Conservation (phyloP, 2,113 vertebrate genomes). For the Sarotherodon lohbergeri region DNA sequence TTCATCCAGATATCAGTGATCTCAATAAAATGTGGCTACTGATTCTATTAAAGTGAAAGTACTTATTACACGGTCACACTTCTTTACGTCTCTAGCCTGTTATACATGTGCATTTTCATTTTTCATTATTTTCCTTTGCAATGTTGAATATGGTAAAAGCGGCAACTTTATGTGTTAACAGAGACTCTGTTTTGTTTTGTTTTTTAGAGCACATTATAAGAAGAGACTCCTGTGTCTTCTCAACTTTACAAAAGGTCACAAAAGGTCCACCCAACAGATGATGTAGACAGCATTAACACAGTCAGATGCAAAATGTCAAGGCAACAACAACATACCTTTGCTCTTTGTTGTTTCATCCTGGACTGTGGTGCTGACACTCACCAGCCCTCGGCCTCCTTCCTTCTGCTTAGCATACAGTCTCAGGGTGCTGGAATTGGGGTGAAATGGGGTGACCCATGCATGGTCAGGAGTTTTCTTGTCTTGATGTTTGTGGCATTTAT, state of each 20-base stretch:
- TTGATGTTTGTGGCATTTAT: neutral
- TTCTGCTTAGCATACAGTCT: accelerated
- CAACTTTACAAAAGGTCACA: neutral
- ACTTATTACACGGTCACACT: accelerated
- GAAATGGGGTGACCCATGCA: neutral
- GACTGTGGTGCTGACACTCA: neutral
- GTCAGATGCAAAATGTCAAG: neutral
- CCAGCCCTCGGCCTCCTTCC: neutral
- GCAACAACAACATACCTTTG: accelerated
- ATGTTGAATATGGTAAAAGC: neutral
- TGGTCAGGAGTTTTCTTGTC: neutral
- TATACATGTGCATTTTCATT: neutral
- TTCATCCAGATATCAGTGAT: neutral
- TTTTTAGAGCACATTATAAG: neutral
- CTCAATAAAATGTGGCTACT: neutral
- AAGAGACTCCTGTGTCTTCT: neutral
- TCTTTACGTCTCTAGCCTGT: neutral
- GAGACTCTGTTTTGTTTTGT: neutral
- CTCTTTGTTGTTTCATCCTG: neutral
- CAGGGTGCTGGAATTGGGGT: accelerated
- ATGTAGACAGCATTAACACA: neutral
- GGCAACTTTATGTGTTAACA: neutral
- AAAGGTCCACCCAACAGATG: neutral
- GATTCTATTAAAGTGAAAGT: accelerated
- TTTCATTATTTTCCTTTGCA: neutral